Percentiles rank a stretch among this genome's conserved stretches.
Conservation (phyloP, 2,797 vertebrate species). For the Poeciliopsis turneri region DNA sequence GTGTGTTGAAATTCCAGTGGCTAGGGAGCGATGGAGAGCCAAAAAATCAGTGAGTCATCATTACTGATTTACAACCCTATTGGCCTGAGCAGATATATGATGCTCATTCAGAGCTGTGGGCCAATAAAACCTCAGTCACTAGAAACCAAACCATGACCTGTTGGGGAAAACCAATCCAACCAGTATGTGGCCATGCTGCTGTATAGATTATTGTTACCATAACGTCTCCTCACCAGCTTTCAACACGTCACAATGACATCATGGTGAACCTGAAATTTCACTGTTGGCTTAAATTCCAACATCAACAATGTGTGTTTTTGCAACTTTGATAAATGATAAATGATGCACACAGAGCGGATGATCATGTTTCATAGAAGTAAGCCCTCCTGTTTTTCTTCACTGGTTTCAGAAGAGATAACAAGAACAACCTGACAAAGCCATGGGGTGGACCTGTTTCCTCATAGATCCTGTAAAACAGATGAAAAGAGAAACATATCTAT, state of each 20-base stretch:
- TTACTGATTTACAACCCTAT: conserved; percentile 56
- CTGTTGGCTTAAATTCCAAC: conserved; percentile 50
- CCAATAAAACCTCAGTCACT: conserved; percentile 9
- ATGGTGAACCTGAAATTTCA: conserved; percentile 61
- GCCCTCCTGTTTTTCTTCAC: neutral
- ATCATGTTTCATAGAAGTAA: conserved; percentile 11
- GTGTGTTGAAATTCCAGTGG: conserved; percentile 46
- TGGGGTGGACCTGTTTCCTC: neutral
- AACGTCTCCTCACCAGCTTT: neutral
- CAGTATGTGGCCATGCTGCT: neutral
- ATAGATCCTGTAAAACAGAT: neutral
- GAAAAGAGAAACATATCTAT: neutral
- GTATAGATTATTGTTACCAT: conserved; percentile 5
- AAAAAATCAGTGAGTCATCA: conserved; percentile 53
- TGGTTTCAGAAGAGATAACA: conserved; percentile 13
- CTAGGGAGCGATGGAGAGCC: conserved; percentile 31
- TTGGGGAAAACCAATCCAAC: neutral
- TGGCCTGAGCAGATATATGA: conserved; percentile 34
- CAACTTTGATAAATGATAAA: conserved; percentile 51
- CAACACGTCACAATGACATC: conserved; percentile 57
- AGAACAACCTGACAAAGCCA: neutral
- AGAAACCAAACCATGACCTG: neutral
- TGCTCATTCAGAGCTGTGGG: conserved; percentile 12
- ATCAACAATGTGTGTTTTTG: conserved; percentile 69
- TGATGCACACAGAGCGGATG: neutral